These are phyloP conservation scores for Germaria angustata DNA, from an alignment of 2,888 invertebrate species.

Conservation along the genomic window DNA sequence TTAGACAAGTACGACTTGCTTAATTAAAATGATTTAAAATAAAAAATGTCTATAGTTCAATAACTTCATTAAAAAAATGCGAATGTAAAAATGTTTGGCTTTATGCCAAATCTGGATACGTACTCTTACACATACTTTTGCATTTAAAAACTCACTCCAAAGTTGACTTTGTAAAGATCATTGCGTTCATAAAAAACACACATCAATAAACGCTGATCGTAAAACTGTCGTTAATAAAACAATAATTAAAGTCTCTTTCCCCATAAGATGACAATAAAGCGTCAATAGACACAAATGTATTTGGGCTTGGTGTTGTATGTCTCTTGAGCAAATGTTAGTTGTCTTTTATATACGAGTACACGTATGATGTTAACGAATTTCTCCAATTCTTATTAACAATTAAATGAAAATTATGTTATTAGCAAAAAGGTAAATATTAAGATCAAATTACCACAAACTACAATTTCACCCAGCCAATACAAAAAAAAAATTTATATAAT, in stretches of 20 bases:
- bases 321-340: not conserved
- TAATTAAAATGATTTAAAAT: not conserved
- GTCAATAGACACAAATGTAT: not conserved
- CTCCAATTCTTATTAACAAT: conserved; percentile 55
- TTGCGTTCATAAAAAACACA: not conserved
- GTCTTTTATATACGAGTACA: too few relatives aligned
- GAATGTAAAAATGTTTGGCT: conserved; percentile 12
- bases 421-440: conserved; percentile 54
- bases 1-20: too few relatives aligned
- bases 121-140: too few relatives aligned
- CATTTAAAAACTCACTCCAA: not conserved
- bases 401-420: conserved; percentile 61
- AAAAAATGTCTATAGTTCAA: not conserved
- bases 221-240: conserved; percentile 44
- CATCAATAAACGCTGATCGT: conserved; percentile 35
- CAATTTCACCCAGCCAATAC: conserved; percentile 24
- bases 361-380: conserved; percentile 36
- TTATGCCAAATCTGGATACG: conserved; percentile 30
- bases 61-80: not conserved
- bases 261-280: conserved; percentile 20
- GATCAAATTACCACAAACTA: conserved; percentile 50
- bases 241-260: conserved; percentile 15
- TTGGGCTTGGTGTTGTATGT: conserved; percentile 12
- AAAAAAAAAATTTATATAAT: conserved; percentile 13
- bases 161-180: conserved; percentile 3